Base-by-base conservation (phyloP, 2,113 vertebrate species). In the Nanorana parkeri region DNA sequence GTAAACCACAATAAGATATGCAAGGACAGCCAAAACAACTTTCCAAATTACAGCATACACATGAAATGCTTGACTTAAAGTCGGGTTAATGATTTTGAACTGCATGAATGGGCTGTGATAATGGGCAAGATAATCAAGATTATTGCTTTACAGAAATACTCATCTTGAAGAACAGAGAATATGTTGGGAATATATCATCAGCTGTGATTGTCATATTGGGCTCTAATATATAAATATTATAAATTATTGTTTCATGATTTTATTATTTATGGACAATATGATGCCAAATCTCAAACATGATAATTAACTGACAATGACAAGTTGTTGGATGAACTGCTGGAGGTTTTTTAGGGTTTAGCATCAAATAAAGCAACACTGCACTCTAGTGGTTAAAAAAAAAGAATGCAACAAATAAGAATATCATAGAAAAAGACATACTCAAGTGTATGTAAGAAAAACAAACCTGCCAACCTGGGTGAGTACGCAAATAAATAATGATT, bases 21-120 rank as follows among this genome's bases (percentile, higher is more conserved):
- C 36, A 54, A 41, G 17, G 23, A 51, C 28, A 58, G 17, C 28
- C 51, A 78, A 78, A 78, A 51, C 51, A 17, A 23, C 20, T 80
- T 64, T 54, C 56, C 41, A 81, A 63, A 71, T 81, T 17, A 81
- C 36, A 63, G 56, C 68, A 54, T 21, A 32, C 23, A 55, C 56
- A 63, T 81, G 72, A 72, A 72, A 72, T 73, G 32, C 23, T 64
- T 81, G 78, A 81, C 58, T 72, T 73, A 69, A 64, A 72, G 36
- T 81, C n/a, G 28, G 41, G 68, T 81, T 81, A 81, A 81, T 72
- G 58, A 71, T 72, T 73, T 29, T 81, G 68, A 81, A 64, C 68
- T 28, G 78, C 78, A 71, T 71, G 52, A 68, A 68, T 69, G 66
- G 78, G 54, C 66, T 80, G 17, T 71, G 54, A 69, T 80, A 69